Conservation (phyloP, 2,888 invertebrate genomes). For the Nemurella pictetii region DNA sequence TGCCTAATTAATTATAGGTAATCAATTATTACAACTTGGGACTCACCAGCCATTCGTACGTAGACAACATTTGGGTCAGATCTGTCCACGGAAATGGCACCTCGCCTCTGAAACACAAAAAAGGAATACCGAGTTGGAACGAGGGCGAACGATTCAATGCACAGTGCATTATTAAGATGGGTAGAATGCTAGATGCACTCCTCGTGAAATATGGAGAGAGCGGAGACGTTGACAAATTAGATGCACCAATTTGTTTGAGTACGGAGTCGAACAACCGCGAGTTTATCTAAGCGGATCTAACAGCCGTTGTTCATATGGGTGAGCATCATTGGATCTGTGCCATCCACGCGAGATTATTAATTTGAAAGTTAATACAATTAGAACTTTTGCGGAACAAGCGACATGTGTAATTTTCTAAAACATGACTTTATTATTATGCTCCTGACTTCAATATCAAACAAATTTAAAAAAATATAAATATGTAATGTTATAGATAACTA, state of each 20-base stretch:
- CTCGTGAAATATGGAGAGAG: too few relatives aligned
- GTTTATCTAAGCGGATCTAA: background rate
- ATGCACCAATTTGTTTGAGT: background rate
- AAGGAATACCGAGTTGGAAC: background rate
- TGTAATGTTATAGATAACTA: too few relatives aligned
- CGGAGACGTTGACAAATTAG: background rate
- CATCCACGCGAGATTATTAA: too few relatives aligned
- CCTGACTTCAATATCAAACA: too few relatives aligned
- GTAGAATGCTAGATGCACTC: background rate
- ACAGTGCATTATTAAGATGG: background rate
- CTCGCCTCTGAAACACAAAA: constrained; percentile 51
- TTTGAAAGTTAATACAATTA: too few relatives aligned
- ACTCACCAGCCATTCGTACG: constrained; percentile 55
- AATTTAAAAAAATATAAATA: too few relatives aligned
- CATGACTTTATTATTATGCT: too few relatives aligned
- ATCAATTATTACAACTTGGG: constrained; percentile 32
- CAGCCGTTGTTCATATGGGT: background rate
- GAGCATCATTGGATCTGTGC: background rate
- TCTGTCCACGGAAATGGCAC: constrained; percentile 52
- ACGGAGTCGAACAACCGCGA: background rate
- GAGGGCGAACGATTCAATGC: background rate
- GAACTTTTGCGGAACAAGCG: too few relatives aligned
- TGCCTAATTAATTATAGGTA: constrained; percentile 25
- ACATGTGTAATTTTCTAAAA: too few relatives aligned
- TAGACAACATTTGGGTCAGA: constrained; percentile 53